Evolutionary conservation across 2,113 vertebrate genomes (phyloP), one percentile per base, ranked within the genome.

Genomic region (Solea senegalensis): DNA sequence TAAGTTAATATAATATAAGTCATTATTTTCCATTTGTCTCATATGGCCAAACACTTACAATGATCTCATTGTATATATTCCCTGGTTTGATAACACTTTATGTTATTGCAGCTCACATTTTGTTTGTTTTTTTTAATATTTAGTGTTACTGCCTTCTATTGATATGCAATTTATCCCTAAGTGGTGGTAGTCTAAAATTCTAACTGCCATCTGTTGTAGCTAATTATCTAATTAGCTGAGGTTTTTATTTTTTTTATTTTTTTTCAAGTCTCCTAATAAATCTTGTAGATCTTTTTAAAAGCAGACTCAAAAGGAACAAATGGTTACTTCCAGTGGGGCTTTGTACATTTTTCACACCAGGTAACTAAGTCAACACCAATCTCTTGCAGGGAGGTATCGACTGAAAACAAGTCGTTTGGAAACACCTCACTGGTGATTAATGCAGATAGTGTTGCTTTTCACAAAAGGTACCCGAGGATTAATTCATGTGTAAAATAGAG

Each of bases 391-490:
- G 52, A 66, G 39, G 28, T 51, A 60, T 74, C 11, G 43, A 81
- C 72, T 39, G 26, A 43, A 65, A 75, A 62, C 27, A 46, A 63
- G 50, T 65, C 12, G 69, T 77, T 65, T 53, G 15, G n/a, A 6
- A 63, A 53, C 59, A 54, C 65, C 64, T 76, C 34, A 43, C 16
- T 7, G 11, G 27, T 14, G 40, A 51, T 49, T 80, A 8, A 53
- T 56, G 44, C 14, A 15, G 44, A 76, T 64, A 54, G 76, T 70
- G 41, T 34, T 74, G 62, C 84, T 86, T 73, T 64, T 65, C 57
- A 54, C 52, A 71, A 26, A 73, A 55, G 39, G 21, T 0, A 3
- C 43, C 51, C n/a, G 0, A 51, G 16, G 51, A 60, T 65, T 74
- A 72, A 72, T 64, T 50, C 7, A 69, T n/a, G 5, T 48, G 55